Evolutionary conservation across 2,113 vertebrate genomes (phyloP).

Genomic region (Aegypius monachus): DNA sequence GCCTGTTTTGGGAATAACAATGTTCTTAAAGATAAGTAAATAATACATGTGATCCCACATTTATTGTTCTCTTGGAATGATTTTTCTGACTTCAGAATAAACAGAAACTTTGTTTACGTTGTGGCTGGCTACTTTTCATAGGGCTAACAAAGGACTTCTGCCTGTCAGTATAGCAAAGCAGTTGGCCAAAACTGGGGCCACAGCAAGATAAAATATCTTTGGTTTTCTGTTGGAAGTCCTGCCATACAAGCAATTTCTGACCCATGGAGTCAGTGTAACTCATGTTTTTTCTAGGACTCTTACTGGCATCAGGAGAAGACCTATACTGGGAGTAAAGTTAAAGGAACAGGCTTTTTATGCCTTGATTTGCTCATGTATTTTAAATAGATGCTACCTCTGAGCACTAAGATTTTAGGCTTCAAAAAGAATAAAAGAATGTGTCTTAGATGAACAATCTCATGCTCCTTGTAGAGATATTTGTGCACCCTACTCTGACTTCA

Average conservation of each 20-base stretch:
- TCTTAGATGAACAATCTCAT: not conserved
- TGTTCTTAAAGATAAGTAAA: slow-evolving; percentile 12
- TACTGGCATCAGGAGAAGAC: not conserved
- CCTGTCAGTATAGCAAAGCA: not conserved
- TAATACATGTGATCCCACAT: not conserved
- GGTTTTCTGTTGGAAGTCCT: not conserved
- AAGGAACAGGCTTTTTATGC: not conserved
- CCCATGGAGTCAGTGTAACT: not conserved
- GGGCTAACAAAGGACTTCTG: not conserved
- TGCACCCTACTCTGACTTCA: not conserved
- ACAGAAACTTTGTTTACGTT: slow-evolving; percentile 23
- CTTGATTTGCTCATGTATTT: not conserved
- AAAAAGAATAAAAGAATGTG: not conserved
- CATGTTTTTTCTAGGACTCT: not conserved
- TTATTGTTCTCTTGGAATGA: slow-evolving; percentile 24
- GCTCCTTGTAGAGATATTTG: not conserved
- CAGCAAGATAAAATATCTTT: not conserved
- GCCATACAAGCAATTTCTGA: not conserved
- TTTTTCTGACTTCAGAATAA: slow-evolving; percentile 31
- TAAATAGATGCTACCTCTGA: not conserved
- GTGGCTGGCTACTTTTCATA: not conserved
- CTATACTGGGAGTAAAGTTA: not conserved
- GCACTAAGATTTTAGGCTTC: not conserved
- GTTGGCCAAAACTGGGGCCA: not conserved
- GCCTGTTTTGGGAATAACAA: not conserved